Percentiles rank a stretch among this genome's conserved stretches.
Conservation (phyloP, 2,113 vertebrate species). For the Egretta garzetta region DNA sequence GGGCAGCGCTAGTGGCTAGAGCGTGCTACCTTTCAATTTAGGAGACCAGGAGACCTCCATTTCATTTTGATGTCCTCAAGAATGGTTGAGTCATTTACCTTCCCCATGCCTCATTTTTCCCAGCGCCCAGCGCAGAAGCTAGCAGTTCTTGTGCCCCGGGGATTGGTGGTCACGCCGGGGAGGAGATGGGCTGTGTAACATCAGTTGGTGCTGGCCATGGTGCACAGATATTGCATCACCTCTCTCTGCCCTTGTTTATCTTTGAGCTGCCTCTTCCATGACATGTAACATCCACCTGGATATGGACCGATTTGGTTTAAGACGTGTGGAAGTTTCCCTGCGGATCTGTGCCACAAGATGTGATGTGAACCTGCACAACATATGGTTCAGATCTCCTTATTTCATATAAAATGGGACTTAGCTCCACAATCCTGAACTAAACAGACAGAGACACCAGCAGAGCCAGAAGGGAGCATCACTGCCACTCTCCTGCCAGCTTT, state of each 20-base stretch:
- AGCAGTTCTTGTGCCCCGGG: background rate
- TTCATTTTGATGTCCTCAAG: background rate
- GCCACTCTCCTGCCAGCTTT: slow-evolving; percentile 44
- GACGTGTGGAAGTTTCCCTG: background rate
- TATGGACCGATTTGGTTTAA: background rate
- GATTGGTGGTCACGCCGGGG: background rate
- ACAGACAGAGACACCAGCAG: slow-evolving; percentile 36
- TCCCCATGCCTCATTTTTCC: background rate
- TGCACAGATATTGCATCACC: background rate
- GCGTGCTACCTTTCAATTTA: background rate
- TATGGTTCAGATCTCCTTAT: slow-evolving; percentile 38
- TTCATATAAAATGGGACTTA: slow-evolving; percentile 20
- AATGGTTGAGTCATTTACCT: background rate
- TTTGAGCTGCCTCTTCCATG: background rate
- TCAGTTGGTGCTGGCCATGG: background rate
- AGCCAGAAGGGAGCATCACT: slow-evolving; percentile 49
- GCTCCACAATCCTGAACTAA: slow-evolving; percentile 30
- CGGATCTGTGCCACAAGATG: slow-evolving; percentile 52
- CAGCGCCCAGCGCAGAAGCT: background rate
- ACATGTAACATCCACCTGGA: background rate
- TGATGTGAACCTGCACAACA: slow-evolving; percentile 28
- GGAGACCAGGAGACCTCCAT: background rate
- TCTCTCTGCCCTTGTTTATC: background rate
- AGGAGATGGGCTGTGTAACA: background rate
- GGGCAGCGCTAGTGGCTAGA: background rate